These are phyloP conservation scores for Todiramphus saurophagus DNA, from an alignment of 2,113 vertebrate species.

Conservation along the genomic window DNA sequence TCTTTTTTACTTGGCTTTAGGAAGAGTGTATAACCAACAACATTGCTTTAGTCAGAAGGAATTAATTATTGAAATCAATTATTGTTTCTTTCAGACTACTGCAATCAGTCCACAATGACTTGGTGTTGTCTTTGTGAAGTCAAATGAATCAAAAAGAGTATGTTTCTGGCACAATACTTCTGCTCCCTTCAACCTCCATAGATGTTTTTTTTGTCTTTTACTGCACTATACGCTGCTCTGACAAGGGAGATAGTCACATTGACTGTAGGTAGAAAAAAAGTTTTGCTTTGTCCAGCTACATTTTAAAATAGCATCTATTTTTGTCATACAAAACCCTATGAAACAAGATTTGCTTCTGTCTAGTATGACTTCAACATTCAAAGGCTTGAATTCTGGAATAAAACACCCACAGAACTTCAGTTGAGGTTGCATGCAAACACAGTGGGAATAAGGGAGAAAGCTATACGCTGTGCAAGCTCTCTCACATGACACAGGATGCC, in stretches of 20 bases:
- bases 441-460: neutral
- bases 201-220: constrained; percentile 1
- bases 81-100: constrained; percentile 65
- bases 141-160: constrained; percentile 56
- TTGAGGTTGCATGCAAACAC: neutral
- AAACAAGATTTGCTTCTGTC: neutral
- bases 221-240: neutral
- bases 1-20: constrained; percentile 65
- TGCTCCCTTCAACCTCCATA: neutral
- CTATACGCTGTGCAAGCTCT: neutral
- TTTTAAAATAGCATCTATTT: neutral
- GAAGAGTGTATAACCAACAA: constrained; percentile 57
- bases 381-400: neutral
- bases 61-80: constrained; percentile 82
- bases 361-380: neutral
- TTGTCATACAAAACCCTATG: neutral
- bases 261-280: neutral
- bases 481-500: neutral
- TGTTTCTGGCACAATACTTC: neutral
- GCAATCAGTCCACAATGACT: constrained; percentile 47
- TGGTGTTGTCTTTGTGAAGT: constrained; percentile 59
- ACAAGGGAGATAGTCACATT: neutral
- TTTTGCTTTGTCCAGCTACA: neutral
- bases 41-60: constrained; percentile 67
- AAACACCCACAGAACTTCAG: neutral